A percentile compares a stretch with the other conserved stretches of the same genome.
Conservation (phyloP, 2,113 vertebrate genomes). For the Aptenodytes patagonicus region DNA sequence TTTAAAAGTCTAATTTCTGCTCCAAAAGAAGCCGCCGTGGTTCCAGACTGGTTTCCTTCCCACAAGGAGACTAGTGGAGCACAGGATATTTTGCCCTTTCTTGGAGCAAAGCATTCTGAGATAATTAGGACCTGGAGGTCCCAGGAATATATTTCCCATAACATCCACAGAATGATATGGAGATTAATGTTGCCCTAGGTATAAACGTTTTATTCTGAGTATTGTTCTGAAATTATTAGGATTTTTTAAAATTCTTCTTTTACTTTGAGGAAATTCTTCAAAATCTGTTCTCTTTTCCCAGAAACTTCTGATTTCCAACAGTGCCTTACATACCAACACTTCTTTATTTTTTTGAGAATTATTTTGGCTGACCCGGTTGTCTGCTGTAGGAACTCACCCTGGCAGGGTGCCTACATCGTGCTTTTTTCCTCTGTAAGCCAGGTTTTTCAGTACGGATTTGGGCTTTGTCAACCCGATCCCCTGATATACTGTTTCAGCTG, state of each 20-base stretch:
- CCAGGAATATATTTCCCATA: neutral
- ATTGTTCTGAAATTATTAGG: neutral
- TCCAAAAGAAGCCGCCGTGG: neutral
- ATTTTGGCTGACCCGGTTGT: neutral
- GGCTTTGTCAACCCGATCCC: neutral
- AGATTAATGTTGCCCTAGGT: neutral
- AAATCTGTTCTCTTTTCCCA: neutral
- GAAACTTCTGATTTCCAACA: neutral
- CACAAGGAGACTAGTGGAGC: neutral
- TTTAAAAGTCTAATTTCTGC: neutral
- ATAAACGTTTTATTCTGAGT: neutral
- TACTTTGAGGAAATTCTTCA: neutral
- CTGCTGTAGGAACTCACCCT: neutral
- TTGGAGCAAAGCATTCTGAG: neutral
- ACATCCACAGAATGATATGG: neutral
- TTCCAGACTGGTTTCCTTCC: neutral
- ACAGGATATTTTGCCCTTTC: neutral
- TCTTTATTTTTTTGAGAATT: neutral
- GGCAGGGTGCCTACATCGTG: neutral
- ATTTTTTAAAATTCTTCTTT: neutral
- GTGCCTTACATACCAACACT: fast-evolving
- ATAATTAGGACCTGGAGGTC: neutral
- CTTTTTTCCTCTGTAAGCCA: neutral
- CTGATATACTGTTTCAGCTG: neutral
- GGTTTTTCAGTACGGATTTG: neutral